Percentiles rank a stretch among this genome's conserved stretches.
phyloP scores from a whole-genome alignment of 2,797 vertebrate species.

The Muscicapa comitata region DNA sequence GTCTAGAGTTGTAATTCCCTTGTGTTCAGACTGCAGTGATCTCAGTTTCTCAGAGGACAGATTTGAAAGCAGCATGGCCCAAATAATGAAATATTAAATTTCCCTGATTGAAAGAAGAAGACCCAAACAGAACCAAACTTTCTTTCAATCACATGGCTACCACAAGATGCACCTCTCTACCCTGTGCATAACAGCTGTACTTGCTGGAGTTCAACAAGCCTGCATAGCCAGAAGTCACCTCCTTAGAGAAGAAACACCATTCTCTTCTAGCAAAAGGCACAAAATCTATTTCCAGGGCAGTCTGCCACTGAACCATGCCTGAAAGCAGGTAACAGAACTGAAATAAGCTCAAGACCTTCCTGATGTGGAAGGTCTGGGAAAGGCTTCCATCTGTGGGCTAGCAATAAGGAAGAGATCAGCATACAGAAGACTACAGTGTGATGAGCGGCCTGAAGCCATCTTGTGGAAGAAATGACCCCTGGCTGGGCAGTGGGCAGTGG shows the following conservation, averaged over 20 bases:
- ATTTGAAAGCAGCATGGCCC: not conserved
- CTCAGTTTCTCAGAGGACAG: slow-evolving; percentile 11
- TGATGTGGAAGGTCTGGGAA: not conserved
- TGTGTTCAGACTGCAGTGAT: not conserved
- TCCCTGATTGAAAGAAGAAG: not conserved
- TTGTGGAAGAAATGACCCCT: not conserved
- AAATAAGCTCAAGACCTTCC: not conserved
- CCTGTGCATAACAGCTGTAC: not conserved
- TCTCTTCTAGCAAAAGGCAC: not conserved
- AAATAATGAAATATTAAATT: slow-evolving; percentile 5
- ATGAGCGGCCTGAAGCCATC: not conserved
- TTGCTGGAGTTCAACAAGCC: not conserved
- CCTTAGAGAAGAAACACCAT: not conserved
- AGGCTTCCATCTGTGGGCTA: not conserved
- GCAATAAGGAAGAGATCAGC: not conserved
- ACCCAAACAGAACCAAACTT: not conserved
- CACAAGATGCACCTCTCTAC: not conserved
- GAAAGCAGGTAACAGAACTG: not conserved
- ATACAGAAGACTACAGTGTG: not conserved
- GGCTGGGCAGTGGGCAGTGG: not conserved
- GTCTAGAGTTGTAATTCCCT: not conserved
- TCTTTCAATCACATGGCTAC: not conserved
- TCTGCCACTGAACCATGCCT: not conserved
- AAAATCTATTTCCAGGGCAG: not conserved
- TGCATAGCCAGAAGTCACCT: not conserved